These are phyloP conservation scores for Sesia apiformis DNA, from an alignment of 2,888 invertebrate genomes.

Conservation along the genomic window DNA sequence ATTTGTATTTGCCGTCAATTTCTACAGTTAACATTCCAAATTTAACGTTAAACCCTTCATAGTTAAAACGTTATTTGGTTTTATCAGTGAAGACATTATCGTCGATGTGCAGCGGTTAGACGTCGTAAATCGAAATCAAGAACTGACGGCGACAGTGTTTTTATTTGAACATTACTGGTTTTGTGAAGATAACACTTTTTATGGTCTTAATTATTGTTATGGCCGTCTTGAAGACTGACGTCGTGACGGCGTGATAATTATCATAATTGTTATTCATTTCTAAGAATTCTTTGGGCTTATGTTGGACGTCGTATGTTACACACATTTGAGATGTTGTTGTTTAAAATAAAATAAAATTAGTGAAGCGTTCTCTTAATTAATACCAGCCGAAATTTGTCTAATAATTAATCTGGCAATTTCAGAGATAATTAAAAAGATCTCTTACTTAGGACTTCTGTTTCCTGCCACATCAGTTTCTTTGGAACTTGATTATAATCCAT, in stretches of 20 bases:
- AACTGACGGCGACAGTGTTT: slow-evolving; percentile 48
- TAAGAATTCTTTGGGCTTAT: slow-evolving; percentile 32
- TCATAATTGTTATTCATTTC: slow-evolving; percentile 57
- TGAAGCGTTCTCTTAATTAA: too few relatives aligned
- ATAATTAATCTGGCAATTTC: too few relatives aligned
- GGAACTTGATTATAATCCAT: too few relatives aligned
- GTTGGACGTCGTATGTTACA: slow-evolving; percentile 14
- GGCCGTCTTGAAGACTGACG: slow-evolving; percentile 38
- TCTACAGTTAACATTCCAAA: slow-evolving; percentile 3
- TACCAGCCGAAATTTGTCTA: too few relatives aligned
- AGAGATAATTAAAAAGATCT: too few relatives aligned
- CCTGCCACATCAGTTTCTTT: too few relatives aligned
- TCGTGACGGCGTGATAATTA: slow-evolving; percentile 56
- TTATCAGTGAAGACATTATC: slow-evolving; percentile 13
- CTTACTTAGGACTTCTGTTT: too few relatives aligned
- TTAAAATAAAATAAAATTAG: neutral
- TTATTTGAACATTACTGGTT: slow-evolving; percentile 64
- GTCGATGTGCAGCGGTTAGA: slow-evolving; percentile 23
- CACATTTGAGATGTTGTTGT: slow-evolving; percentile 5
- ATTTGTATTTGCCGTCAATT: neutral
- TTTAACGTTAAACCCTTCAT: slow-evolving; percentile 6
- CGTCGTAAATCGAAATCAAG: slow-evolving; percentile 52
- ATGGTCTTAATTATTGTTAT: slow-evolving; percentile 62
- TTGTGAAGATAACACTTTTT: slow-evolving; percentile 55
- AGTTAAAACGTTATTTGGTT: slow-evolving; percentile 5